Evolutionary conservation across 2,888 invertebrate species (phyloP).

Genomic region (Clostera curtula): DNA sequence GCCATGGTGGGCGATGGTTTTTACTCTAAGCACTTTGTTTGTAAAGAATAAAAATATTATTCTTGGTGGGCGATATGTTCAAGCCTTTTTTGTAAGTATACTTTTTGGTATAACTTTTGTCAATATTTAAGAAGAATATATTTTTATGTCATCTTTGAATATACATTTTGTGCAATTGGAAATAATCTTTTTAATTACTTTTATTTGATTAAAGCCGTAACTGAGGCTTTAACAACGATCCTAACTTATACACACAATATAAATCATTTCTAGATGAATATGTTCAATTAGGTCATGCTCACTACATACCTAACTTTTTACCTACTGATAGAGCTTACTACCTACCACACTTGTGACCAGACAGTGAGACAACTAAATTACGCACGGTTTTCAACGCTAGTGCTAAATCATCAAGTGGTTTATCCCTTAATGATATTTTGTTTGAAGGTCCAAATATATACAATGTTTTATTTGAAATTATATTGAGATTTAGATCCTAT

Average conservation of each 20-base stretch:
- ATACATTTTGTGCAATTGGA: too few species aligned
- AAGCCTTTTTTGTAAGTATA: too few species aligned
- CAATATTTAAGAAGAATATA: too few species aligned
- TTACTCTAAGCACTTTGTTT: too few species aligned
- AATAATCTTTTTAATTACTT: too few species aligned
- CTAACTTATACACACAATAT: conserved; percentile 6
- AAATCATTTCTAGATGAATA: conserved; percentile 11
- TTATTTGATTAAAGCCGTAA: too few species aligned
- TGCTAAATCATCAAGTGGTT: conserved; percentile 7
- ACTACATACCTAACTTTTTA: conserved; percentile 7
- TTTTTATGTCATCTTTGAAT: too few species aligned
- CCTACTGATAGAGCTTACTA: conserved; percentile 9
- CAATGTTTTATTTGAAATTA: conserved; percentile 11
- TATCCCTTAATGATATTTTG: conserved; percentile 12
- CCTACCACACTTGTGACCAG: conserved; percentile 10
- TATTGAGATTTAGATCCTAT: conserved; percentile 11
- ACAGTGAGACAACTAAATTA: conserved; percentile 4
- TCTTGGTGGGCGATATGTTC: too few species aligned
- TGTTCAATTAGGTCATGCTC: conserved; percentile 11
- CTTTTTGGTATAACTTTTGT: too few species aligned
- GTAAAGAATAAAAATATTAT: too few species aligned
- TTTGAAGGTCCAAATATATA: conserved; percentile 16
- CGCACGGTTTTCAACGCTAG: conserved; percentile 9
- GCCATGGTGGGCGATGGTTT: too few species aligned
- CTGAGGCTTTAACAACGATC: too few species aligned